Evolutionary conservation across 2,797 vertebrate species (phyloP).

Genomic region (Champsocephalus esox): DNA sequence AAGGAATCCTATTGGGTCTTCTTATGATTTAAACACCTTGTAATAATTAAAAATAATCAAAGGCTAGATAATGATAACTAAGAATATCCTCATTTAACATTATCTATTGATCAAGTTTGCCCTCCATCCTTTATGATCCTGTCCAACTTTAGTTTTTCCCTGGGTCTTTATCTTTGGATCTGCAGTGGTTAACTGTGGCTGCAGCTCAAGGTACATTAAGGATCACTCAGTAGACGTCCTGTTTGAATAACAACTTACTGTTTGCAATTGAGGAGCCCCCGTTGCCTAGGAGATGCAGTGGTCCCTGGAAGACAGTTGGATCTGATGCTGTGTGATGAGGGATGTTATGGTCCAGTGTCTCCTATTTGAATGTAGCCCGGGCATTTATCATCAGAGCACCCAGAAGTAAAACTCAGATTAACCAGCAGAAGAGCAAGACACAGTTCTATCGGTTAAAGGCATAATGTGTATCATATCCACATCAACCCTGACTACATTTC

Average conservation of each 20-base stretch:
- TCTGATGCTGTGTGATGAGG: conserved; percentile 35
- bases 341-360: conserved; percentile 22
- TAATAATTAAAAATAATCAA: too few species aligned
- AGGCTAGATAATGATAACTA: too few species aligned
- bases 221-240: conserved; percentile 38
- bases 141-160: not conserved
- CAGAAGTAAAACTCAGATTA: conserved; percentile 1
- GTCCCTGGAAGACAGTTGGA: conserved; percentile 47
- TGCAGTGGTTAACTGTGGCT: conserved; percentile 16
- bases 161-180: conserved; percentile 2
- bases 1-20: not conserved
- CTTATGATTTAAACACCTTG: not conserved
- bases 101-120: too few species aligned
- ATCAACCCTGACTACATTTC: too few species aligned
- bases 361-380: not conserved
- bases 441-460: not conserved
- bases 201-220: conserved; percentile 25
- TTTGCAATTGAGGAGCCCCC: conserved; percentile 49
- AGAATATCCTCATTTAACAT: too few species aligned
- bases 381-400: conserved; percentile 18
- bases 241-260: conserved; percentile 46
- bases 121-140: not conserved
- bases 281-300: conserved; percentile 64
- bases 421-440: not conserved
- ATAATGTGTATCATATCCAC: too few species aligned